Percentiles rank a stretch among this genome's conserved stretches.
phyloP scores from a whole-genome alignment of 2,797 vertebrate species.

The Gymnothorax javanicus region DNA sequence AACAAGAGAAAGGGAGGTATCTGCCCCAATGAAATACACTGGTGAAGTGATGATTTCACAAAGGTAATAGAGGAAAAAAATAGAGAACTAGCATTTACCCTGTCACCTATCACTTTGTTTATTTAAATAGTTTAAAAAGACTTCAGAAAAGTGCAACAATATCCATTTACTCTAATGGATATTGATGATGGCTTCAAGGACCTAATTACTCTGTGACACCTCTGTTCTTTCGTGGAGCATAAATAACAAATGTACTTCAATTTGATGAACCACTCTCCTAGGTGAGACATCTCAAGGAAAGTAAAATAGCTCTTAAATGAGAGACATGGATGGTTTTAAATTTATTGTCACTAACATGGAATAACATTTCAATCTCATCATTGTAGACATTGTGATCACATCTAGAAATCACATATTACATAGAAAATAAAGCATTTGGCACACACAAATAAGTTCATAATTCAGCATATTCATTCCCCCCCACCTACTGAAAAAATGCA shows the following conservation, averaged over 20 bases:
- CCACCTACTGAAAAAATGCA: not conserved
- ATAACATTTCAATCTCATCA: not conserved
- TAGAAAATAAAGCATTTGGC: not conserved
- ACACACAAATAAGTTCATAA: not conserved
- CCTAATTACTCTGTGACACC: slow-evolving; percentile 5
- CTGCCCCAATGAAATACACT: not conserved
- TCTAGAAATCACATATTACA: not conserved
- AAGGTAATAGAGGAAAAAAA: not conserved
- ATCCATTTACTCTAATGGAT: not conserved
- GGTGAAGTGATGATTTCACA: not conserved
- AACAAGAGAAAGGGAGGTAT: not conserved
- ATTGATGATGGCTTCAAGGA: not conserved
- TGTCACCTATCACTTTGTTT: not conserved
- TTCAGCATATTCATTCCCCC: not conserved
- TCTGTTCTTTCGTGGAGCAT: not conserved
- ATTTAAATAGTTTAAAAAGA: not conserved
- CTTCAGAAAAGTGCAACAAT: not conserved
- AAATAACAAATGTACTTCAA: not conserved
- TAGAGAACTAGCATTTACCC: not conserved
- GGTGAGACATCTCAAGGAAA: not conserved
- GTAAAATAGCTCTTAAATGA: not conserved
- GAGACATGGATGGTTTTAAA: not conserved
- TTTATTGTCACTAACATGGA: not conserved
- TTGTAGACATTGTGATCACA: not conserved
- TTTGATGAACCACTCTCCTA: not conserved